Base-by-base conservation (phyloP, 2,113 vertebrate genomes). In the Aleadryas rufinucha region DNA sequence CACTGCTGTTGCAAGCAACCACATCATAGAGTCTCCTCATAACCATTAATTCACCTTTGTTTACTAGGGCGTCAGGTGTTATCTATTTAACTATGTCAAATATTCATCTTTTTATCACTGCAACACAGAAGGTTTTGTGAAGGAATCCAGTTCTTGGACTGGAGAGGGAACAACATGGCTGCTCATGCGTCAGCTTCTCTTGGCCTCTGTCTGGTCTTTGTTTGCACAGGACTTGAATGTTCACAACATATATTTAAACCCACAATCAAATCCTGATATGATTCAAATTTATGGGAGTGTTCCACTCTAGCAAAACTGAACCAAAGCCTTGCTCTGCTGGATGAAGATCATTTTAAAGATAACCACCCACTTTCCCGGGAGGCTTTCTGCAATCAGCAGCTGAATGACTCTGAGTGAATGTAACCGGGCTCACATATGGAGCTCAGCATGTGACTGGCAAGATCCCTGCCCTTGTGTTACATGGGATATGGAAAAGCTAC, bases 21-120 rank as follows among this genome's bases (percentile, higher is more conserved):
- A 50, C 2, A 0, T 84, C 64, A 28, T 17, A 42, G 23, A 3
- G 10, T 59, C 64, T 74, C 47, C 70, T 86, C 60, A 75, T 84
- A 95, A 87, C 19, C 33, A 71, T 41, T 78, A 84, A 78, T 78
- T 93, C 64, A 87, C 22, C 74, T 70, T 22, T 66, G 44, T 89
- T 92, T 82, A 82, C 37, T 37, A 37, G 26, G n/a, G 21, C 1
- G 0, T 71, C 44, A 53, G 68, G 52, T 75, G 35, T 79, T 95
- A 89, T 89, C 84, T 45, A 28, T 94, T 84, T n/a, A 92, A 50
- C 60, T 92, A 64, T 91, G 64, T 81, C 54, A 91, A 91, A 68
- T 75, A 95, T 75, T 95, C 59, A 47, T 81, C 50, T 78, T 92
- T 95, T 95, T 95, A 87, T 92, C 89, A n/a, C 77, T 68, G 49